Percentiles rank a stretch among this genome's conserved stretches.
phyloP scores from a whole-genome alignment of 2,113 vertebrate species.

The Copsychus sechellarum region DNA sequence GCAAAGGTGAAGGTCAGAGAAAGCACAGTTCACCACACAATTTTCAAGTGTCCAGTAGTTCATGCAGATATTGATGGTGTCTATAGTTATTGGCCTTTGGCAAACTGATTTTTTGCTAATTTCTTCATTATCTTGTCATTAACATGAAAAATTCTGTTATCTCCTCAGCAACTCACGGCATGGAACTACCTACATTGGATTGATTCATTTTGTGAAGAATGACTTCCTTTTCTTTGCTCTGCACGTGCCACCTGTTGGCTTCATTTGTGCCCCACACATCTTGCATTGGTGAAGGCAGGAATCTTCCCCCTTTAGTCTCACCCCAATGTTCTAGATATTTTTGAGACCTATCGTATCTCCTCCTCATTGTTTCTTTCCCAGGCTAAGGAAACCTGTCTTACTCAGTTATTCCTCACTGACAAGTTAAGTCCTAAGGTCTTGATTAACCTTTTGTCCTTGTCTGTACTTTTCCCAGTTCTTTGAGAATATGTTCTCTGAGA shows the following conservation, averaged over 20 bases:
- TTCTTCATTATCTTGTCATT: not conserved
- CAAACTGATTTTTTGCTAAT: not conserved
- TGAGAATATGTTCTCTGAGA: not conserved
- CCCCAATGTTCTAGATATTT: not conserved
- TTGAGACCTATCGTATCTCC: not conserved
- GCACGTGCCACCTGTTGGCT: not conserved
- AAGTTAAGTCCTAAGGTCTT: not conserved
- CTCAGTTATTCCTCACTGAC: rapidly evolving
- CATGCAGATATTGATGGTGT: not conserved
- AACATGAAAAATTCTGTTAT: not conserved
- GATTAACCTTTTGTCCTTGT: not conserved
- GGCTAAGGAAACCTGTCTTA: not conserved
- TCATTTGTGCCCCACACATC: not conserved
- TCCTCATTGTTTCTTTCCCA: not conserved
- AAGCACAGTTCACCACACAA: not conserved
- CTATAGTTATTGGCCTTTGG: not conserved
- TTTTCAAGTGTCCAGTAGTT: not conserved
- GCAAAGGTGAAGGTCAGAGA: not conserved
- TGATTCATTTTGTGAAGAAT: not conserved
- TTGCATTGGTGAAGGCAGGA: not conserved
- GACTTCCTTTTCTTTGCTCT: not conserved
- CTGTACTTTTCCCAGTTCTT: not conserved
- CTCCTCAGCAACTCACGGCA: not conserved
- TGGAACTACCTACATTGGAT: not conserved
- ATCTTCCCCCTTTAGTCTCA: not conserved